A percentile compares a stretch with the other conserved stretches of the same genome.
phyloP scores from a whole-genome alignment of 2,113 vertebrate genomes.

The mouse (Mus musculus) region GRCm39 chr7:51249501-51250000 shows the following conservation, averaged over 20 bases:
- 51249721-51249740: neutral
- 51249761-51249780: neutral
- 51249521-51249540: neutral
- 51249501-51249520: neutral
- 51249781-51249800: neutral
- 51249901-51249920: neutral
- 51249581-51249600: neutral
- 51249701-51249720: neutral
- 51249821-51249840: neutral
- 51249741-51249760: neutral
- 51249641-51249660: neutral
- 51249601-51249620: neutral
- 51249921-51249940: neutral
- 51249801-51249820: neutral
- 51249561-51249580: neutral
- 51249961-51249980: neutral
- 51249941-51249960: neutral
- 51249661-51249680: neutral
- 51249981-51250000: neutral
- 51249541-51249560: neutral
- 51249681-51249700: neutral
- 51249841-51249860: neutral
- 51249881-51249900: neutral
- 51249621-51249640: neutral
- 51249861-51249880: too few species aligned